Base-by-base conservation (phyloP, 2,113 vertebrate species). In the Morone chrysops region DNA sequence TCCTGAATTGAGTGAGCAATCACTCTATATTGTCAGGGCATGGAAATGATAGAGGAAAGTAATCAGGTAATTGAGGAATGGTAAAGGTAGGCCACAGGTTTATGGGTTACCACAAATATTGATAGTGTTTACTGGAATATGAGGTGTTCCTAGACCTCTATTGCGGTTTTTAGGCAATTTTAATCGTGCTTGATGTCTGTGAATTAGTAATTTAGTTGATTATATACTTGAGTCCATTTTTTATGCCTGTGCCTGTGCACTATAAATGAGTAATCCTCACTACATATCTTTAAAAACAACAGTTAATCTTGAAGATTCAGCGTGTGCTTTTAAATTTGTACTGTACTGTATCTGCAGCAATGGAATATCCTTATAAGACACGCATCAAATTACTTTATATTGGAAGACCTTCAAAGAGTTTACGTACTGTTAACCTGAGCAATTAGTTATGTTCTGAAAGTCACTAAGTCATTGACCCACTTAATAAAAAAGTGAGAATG, bases 1-100 rank as follows among this genome's bases (percentile, higher is more conserved):
- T 93, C 90, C 88, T 89, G 81, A 84, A 91, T 76, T 54, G 79
- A 92, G 80, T 87, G 90, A 81, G 84, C 54, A 72, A 89, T 85
- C 85, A 41, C 51, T 81, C 36, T 61, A 38, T 76, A 67, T 81
- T 79, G 51, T 87, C 77, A 63, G 62, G 53, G 61, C 60, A 38
- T 10, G 63, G 41, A 76, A 25, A 84, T 54, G 80, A 88, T 81
- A 74, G 48, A 86, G 36, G 14, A 84, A 50, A 66, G 71, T 45
- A 25, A 84, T 83, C 65, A 85, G 83, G 80, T 81, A 59, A 76
- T 69, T 77, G n/a, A 73, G 57, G 14, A 43, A 75, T 45, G 16
- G 53, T 74, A 53, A 56, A 78, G 66, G 36, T 40, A 70, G 74
- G 9, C 31, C 53, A 69, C 61, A 77, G 73, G 53, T 84, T 62